These are phyloP conservation scores for Phthorimaea operculella DNA, from an alignment of 1,140 invertebrate species.

Conservation along the genomic window DNA sequence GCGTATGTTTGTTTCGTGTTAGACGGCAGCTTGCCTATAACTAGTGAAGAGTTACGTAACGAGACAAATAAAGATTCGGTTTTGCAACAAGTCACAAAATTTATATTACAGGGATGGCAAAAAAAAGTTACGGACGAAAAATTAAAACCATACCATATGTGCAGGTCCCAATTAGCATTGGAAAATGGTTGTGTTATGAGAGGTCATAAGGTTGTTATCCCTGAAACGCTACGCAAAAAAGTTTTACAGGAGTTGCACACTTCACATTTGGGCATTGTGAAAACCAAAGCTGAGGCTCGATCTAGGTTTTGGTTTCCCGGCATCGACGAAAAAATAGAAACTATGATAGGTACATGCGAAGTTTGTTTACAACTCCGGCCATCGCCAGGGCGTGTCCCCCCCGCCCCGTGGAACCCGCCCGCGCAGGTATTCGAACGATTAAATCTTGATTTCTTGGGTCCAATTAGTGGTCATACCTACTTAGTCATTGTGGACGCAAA, in stretches of 20 bases:
- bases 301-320: conserved; percentile 10
- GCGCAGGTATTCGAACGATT: background rate
- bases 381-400: conserved; percentile 6
- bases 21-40: background rate
- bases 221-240: background rate
- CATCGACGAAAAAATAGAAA: conserved; percentile 1
- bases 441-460: conserved; percentile 8
- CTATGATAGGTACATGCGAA: conserved; percentile 2
- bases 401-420: background rate
- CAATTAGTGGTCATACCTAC: conserved; percentile 1
- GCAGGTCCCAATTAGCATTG: conserved; percentile 6
- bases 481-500: conserved; percentile 14
- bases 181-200: conserved; percentile 11
- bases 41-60: background rate
- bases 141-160: conserved; percentile 8
- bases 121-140: conserved; percentile 3
- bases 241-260: conserved; percentile 9
- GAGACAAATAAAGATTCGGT: background rate
- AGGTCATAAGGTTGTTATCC: conserved; percentile 4
- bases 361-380: conserved; percentile 9
- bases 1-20: conserved; percentile 10
- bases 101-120: conserved; percentile 7
- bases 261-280: conserved; percentile 1
- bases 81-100: conserved; percentile 2
- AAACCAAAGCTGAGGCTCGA: background rate